Conservation (phyloP, 2,113 vertebrate species). For the Peromyscus maniculatus region DNA sequence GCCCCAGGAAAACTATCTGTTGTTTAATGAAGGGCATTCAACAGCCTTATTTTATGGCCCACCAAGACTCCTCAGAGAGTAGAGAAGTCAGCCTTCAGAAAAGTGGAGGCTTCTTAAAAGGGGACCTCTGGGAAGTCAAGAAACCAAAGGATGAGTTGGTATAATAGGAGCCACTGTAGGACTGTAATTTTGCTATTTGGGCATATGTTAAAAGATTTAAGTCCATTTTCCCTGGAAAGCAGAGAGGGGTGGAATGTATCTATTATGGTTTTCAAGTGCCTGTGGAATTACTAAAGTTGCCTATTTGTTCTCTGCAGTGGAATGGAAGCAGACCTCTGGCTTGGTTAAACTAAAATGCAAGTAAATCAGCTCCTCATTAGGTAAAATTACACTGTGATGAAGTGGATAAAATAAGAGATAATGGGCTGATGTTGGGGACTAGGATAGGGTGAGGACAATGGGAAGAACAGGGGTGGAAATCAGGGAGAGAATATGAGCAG, state of each 20-base stretch:
- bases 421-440: not conserved
- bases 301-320: not conserved
- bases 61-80: not conserved
- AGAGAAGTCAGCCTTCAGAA: not conserved
- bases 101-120: not conserved
- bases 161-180: not conserved
- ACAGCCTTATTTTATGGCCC: constrained; percentile 1
- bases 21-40: not conserved
- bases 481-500: not conserved
- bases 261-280: not conserved
- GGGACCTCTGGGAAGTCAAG: not conserved
- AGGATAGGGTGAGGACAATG: no score
- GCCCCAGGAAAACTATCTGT: not conserved
- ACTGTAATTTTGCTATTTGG: constrained; percentile 41
- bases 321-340: not conserved
- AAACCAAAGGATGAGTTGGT: not conserved
- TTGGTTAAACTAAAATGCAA: constrained; percentile 43
- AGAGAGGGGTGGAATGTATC: constrained; percentile 9
- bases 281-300: not conserved
- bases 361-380: not conserved
- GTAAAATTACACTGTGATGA: constrained; percentile 15
- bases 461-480: not conserved
- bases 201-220: constrained; percentile 43
- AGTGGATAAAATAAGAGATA: not conserved
- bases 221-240: constrained; percentile 39